Evolutionary conservation across 2,888 invertebrate species (phyloP), one percentile per base, ranked within the genome.

Genomic region (Coremacera marginata): DNA sequence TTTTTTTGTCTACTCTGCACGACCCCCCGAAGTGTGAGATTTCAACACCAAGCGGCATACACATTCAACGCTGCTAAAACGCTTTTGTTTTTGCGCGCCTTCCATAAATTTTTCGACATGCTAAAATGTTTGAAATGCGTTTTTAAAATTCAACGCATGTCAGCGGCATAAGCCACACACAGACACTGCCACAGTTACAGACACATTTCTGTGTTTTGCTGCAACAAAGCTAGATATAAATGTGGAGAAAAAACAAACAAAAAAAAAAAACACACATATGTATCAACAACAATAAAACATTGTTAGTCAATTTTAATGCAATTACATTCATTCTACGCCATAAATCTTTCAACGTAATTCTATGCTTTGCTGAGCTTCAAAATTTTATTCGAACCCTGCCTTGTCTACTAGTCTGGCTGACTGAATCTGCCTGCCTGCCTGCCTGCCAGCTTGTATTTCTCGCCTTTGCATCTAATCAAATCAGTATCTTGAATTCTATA

Each of bases 281-380:
- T 44, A 44, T 44, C 65, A 65, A 19, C 65, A 31, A 65, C 31
- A 52, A 19, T 55, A 27, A 14, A 68, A 68, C 37, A 34, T 34
- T 70, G 70, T 70, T 70, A 70, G 63, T 65, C 63, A 63, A 73
- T 63, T 65, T 81, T 82, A 83, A 83, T 83, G 81, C 80, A 82
- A 83, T 82, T 83, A 81, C 80, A 79, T 80, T 81, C 70, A 80
- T 80, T 81, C 81, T 79, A 79, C 75, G 76, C 76, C 71, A 80
- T 80, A 79, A 79, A 80, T 79, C 77, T 75, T 72, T 67, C 75
- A 31, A 70, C 55, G 19, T 60, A 57, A 60, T 71, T 37, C 22
- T 37, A 25, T 16, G 60, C 60, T 22, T 37, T n/a, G 22, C 37
- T 34, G 11, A 44, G 44, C 19, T 31, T 67, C 19, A 16, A 19